Evolutionary conservation across 2,797 vertebrate species (phyloP).

Genomic region (Selene dorsalis): DNA sequence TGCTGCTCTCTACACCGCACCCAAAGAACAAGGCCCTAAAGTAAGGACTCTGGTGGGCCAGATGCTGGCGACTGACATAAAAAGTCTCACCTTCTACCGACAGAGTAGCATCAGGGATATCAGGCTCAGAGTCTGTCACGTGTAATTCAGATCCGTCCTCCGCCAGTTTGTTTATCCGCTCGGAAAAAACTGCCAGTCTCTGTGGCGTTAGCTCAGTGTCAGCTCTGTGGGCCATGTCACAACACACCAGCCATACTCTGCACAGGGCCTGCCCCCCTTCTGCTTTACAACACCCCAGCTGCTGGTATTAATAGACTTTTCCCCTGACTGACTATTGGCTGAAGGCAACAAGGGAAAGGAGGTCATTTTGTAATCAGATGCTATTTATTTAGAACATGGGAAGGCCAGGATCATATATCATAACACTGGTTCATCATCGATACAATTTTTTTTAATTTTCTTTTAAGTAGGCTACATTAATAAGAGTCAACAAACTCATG

Average conservation of each 20-base stretch:
- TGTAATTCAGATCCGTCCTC: conserved; percentile 34
- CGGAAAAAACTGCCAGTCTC: conserved; percentile 15
- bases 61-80: conserved; percentile 83
- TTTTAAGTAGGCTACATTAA: not conserved
- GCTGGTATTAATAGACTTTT: conserved; percentile 76
- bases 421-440: not conserved
- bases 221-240: conserved; percentile 73
- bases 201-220: conserved; percentile 50
- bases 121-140: conserved; percentile 43
- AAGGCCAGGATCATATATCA: rapidly evolving
- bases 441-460: not conserved
- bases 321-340: conserved; percentile 35
- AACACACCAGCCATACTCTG: conserved; percentile 35
- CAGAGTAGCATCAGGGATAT: conserved; percentile 81
- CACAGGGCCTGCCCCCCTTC: conserved; percentile 35
- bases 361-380: conserved; percentile 60
- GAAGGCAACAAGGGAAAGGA: conserved; percentile 41
- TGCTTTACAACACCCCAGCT: conserved; percentile 61
- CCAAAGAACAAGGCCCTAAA: conserved; percentile 92
- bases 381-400: conserved; percentile 50
- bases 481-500: conserved; percentile 3
- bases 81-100: conserved; percentile 86
- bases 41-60: conserved; percentile 88
- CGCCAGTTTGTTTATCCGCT: conserved; percentile 35
- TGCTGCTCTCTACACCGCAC: conserved; percentile 83